Evolutionary conservation across 2,888 invertebrate genomes (phyloP), one percentile per base, ranked within the genome.

Genomic region (Drosophila prostipennis): DNA sequence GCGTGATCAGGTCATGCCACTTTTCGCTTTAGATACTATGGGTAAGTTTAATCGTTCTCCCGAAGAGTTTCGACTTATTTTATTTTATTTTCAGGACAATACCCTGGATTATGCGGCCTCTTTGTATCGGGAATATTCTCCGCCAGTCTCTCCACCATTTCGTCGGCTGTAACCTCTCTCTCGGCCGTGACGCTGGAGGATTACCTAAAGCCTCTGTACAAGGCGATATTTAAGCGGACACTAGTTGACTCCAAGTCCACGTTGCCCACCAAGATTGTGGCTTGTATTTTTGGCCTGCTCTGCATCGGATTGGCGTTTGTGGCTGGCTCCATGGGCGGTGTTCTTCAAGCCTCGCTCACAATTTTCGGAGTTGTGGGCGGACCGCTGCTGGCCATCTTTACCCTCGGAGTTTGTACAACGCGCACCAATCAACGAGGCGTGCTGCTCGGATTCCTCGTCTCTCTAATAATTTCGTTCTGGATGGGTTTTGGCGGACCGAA

Each of bases 71-170:
- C 23, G 13, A 48, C 34, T 16, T 32, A 56, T 13, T 37, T 6
- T 10, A 46, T 19, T 19, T 48, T 32, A 48, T 19, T 40, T 49
- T 64, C 45, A 90, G 90, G 90, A 60, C 90, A 93, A 64, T 92
- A 94, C 67, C 96, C 97, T 0, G 98, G 98, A 0, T 89, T 98
- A 29, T 95, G 97, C 0, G 98, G 98, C 0, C 93, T 98, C 13
- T 98, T 98, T 90, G 96, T 98, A 0, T 97, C 98, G 6, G 96
- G 98, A 2, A 96, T 98, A 59, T 98, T 98, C 90, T 97, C 97
- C 80, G 98, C 97, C 0, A 96, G 98, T 0, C 93, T 98, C 4
- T 98, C 98, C 51, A 97, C 98, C 0, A 95, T 98, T 60, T 98
- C 98, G 0, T 97, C 98, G 0, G 95, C 97, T 0, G 94, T 98